Conservation (phyloP, 2,797 vertebrate species). For the Chaetophractus vellerosus region DNA sequence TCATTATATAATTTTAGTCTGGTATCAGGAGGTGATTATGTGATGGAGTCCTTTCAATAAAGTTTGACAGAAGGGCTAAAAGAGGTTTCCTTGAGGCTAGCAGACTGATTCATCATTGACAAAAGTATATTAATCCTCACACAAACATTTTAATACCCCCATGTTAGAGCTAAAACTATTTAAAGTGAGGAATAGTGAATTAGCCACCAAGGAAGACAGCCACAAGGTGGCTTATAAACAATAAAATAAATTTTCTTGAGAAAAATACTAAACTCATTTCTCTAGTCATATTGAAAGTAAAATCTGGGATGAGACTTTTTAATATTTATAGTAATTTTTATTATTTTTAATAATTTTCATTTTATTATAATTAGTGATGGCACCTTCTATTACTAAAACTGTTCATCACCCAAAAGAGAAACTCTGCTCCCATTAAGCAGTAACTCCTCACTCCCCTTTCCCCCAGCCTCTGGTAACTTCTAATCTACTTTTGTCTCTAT, state of each 20-base stretch:
- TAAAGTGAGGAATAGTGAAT: background rate
- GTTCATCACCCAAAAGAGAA: no score
- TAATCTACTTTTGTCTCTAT: no score
- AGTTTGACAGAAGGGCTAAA: background rate
- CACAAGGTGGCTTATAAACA: background rate
- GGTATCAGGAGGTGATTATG: background rate
- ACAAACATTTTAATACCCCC: background rate
- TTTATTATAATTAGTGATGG: no score
- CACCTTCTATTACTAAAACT: no score
- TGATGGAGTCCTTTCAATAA: background rate
- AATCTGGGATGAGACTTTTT: background rate
- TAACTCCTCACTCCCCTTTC: no score
- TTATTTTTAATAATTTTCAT: no score
- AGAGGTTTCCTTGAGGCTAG: background rate
- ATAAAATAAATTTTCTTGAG: background rate
- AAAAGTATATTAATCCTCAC: background rate
- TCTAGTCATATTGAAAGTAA: background rate
- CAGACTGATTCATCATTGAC: background rate
- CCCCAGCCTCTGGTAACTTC: no score
- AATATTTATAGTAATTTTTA: no score
- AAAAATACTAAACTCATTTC: background rate
- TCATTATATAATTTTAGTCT: background rate
- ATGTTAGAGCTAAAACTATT: background rate
- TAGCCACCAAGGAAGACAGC: no score
- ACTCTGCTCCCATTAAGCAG: no score